Conservation (phyloP, 92 coral and sea anemone genomes). For the Plumapathes pennacea region DNA sequence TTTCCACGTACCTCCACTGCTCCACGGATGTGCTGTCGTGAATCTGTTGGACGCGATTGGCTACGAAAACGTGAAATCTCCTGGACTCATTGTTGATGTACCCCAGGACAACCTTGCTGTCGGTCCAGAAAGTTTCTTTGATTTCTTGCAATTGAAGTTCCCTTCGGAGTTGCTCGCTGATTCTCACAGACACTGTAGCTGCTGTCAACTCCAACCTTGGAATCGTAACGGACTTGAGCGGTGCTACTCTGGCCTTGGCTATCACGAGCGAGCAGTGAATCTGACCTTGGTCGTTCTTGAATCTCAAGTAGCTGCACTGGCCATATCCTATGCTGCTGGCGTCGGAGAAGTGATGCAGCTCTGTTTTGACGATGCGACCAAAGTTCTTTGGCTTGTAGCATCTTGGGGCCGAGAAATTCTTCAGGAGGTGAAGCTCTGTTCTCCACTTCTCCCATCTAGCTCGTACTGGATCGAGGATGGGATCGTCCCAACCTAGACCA, state of each 20-base stretch:
- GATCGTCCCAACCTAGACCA: too few relatives aligned
- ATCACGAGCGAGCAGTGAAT: constrained; percentile 46
- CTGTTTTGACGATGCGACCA: constrained; percentile 2
- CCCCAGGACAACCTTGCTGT: constrained; percentile 37
- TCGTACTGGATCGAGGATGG: too few relatives aligned
- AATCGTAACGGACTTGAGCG: constrained; percentile 37
- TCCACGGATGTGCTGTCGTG: constrained; percentile 31
- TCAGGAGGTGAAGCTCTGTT: neutral
- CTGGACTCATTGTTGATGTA: constrained; percentile 26
- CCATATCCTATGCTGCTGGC: constrained; percentile 57
- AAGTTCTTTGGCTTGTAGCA: constrained; percentile 28
- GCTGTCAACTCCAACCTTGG: constrained; percentile 55
- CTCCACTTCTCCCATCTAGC: too few relatives aligned
- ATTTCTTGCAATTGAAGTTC: constrained; percentile 9
- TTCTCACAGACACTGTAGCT: constrained; percentile 15
- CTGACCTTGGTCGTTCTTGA: neutral
- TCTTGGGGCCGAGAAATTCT: constrained; percentile 1
- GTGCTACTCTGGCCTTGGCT: constrained; percentile 49
- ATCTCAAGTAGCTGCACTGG: constrained; percentile 42
- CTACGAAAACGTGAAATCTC: constrained; percentile 42
- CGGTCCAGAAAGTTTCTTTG: constrained; percentile 32
- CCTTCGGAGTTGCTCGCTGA: constrained; percentile 29
- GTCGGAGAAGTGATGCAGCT: constrained; percentile 46
- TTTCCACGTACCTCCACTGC: constrained; percentile 44
- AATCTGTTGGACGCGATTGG: constrained; percentile 44